These are phyloP conservation scores for Sesia apiformis DNA, from an alignment of 2,888 invertebrate species.

Conservation along the genomic window DNA sequence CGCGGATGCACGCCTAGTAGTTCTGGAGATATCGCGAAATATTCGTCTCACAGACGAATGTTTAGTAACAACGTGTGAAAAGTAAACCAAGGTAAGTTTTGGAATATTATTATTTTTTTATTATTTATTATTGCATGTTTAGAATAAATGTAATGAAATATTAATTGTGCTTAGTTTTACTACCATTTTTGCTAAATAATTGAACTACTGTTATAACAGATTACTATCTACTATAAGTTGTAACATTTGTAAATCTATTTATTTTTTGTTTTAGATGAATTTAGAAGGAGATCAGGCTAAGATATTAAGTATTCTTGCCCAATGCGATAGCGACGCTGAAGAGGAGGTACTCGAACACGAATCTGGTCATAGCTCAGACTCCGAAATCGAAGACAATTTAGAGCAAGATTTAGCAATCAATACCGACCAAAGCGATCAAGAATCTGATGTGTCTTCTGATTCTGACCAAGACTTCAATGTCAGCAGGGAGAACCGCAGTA, in stretches of 20 bases:
- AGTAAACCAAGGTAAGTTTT: too few species aligned
- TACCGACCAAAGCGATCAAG: not conserved
- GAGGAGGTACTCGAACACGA: not conserved
- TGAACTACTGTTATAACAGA: too few species aligned
- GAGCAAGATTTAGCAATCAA: not conserved
- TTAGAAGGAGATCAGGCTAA: not conserved
- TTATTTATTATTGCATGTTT: too few species aligned
- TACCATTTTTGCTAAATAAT: too few species aligned
- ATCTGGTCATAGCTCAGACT: not conserved
- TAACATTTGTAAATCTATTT: too few species aligned
- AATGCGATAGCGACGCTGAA: not conserved
- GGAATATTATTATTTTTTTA: too few species aligned
- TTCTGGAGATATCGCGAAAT: not conserved
- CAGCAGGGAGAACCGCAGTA: not conserved
- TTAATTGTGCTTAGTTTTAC: too few species aligned
- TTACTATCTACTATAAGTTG: too few species aligned
- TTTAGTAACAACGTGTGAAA: too few species aligned
- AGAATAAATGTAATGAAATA: too few species aligned
- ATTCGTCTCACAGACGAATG: not conserved
- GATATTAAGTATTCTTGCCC: not conserved
- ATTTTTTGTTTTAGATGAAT: not conserved
- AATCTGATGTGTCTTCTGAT: not conserved
- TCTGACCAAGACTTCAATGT: not conserved
- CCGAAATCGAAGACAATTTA: not conserved
- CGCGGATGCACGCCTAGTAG: not conserved